Percentiles rank a stretch among this genome's conserved stretches.
phyloP scores from a whole-genome alignment of 2,888 invertebrate species.

The Microchrysa polita region DNA sequence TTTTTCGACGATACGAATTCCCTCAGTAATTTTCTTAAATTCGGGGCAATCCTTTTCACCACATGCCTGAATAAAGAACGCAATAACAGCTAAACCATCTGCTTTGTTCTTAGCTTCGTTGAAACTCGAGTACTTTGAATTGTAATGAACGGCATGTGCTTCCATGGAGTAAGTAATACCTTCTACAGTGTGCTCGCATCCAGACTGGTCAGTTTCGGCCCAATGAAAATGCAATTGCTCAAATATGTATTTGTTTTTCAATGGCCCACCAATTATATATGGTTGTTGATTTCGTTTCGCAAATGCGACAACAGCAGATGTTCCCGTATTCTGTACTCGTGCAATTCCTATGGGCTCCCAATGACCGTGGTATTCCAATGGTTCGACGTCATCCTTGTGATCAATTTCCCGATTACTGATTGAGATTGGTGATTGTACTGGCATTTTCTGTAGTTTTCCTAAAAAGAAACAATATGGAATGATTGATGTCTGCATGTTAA shows the following conservation, averaged over 20 bases:
- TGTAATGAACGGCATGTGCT: constrained; percentile 82
- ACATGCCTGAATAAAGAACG: constrained; percentile 72
- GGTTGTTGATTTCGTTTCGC: constrained; percentile 69
- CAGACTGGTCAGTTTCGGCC: constrained; percentile 77
- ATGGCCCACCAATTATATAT: constrained; percentile 71
- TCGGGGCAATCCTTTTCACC: constrained; percentile 70
- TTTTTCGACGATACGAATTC: constrained; percentile 63
- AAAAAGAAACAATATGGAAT: no score
- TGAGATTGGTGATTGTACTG: constrained; percentile 64
- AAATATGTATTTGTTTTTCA: constrained; percentile 74
- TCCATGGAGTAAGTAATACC: constrained; percentile 79
- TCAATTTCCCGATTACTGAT: constrained; percentile 63
- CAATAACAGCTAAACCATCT: constrained; percentile 77
- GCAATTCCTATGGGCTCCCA: constrained; percentile 64
- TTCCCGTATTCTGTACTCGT: constrained; percentile 62
- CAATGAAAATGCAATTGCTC: constrained; percentile 86
- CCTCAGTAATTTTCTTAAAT: constrained; percentile 70
- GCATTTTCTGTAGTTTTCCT: constrained; percentile 54
- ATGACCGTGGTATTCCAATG: constrained; percentile 64
- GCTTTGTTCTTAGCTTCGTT: constrained; percentile 73
- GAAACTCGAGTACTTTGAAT: constrained; percentile 73
- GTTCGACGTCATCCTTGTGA: constrained; percentile 63
- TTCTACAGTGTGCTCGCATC: constrained; percentile 83
- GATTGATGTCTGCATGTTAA: no score
- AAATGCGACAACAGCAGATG: constrained; percentile 71